Base-by-base conservation (phyloP, 2,888 invertebrate species). In the Amphipoea oculea region DNA sequence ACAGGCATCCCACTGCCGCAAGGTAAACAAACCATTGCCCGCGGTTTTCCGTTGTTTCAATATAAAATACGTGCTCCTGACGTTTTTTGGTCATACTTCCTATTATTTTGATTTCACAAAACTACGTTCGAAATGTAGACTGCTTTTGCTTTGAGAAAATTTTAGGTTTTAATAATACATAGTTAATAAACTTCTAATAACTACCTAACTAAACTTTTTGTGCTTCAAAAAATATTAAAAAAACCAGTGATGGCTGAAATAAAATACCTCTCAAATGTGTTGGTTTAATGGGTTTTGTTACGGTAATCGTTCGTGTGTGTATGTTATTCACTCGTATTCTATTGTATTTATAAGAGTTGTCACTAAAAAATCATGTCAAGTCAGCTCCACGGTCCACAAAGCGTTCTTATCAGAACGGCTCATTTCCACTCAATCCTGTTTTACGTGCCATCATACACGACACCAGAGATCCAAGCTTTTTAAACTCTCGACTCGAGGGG, bases 371-470 rank as follows among this genome's bases (percentile, higher is more conserved):
- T 88, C 79, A 85, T 85, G 79, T 79, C 76, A 86, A 83, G 82
- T 86, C 79, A 84, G 78, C 82, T 78, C 85, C 86, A 88, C 86
- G 88, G 86, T 85, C 86, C 81, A 92, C 92, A 93, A 93, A 92
- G 90, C 89, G 79, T 84, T 89, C 93, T 94, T 95, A 95, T 95
- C 95, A 93, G 90, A 89, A 88, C 92, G 92, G 89, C 93, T 95
- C 95, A 95, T 96, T 96, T 95, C 95, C 94, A 94, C 93, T 90
- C 93, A 94, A 95, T 95, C 93, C 93, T 92, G 93, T 92, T 92
- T 92, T 93, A 92, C 92, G 92, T 90, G 91, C 91, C 91, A 92
- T 92, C 91, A 90, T 91, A 91, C 92, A 90, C 89, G 91, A 90
- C 88, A 90, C 87, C 87, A 85, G 86, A 84, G 86, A 89, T 91